Conservation (phyloP, 2,113 vertebrate species). For the Leptobrachium ailaonicum region DNA sequence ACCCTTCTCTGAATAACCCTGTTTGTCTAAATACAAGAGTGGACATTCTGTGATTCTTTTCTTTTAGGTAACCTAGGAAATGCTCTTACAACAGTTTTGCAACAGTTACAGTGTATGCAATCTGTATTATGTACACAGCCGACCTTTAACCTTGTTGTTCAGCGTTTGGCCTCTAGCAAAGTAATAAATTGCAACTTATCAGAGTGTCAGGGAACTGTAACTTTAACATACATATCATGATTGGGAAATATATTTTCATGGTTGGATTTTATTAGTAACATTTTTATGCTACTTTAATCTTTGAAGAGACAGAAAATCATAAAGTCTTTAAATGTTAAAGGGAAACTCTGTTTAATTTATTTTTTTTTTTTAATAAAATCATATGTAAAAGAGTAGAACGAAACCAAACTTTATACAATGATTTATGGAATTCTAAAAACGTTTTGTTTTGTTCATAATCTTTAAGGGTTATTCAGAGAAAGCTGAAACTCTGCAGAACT, state of each 20-base stretch:
- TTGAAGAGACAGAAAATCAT: too few species aligned
- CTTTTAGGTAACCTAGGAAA: neutral
- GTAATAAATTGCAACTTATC: slow-evolving; percentile 37
- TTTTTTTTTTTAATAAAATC: too few species aligned
- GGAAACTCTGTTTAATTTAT: too few species aligned
- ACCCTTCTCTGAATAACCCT: too few species aligned
- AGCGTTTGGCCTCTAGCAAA: neutral
- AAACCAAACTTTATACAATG: too few species aligned
- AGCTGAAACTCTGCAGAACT: too few species aligned
- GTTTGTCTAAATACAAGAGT: too few species aligned
- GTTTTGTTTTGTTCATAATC: too few species aligned
- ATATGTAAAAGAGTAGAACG: too few species aligned
- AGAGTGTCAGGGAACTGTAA: neutral
- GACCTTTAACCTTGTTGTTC: slow-evolving; percentile 37
- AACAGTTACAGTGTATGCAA: neutral
- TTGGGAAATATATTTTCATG: slow-evolving; percentile 8
- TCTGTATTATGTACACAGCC: neutral
- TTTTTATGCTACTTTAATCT: neutral
- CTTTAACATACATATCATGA: slow-evolving; percentile 11
- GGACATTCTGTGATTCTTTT: neutral
- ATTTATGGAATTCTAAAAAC: too few species aligned
- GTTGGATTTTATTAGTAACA: neutral
- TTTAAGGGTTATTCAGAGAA: too few species aligned
- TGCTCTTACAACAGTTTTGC: neutral
- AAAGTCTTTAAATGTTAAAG: too few species aligned